Conservation (phyloP, 2,797 vertebrate genomes). For the Platyrinchus mystaceus region DNA sequence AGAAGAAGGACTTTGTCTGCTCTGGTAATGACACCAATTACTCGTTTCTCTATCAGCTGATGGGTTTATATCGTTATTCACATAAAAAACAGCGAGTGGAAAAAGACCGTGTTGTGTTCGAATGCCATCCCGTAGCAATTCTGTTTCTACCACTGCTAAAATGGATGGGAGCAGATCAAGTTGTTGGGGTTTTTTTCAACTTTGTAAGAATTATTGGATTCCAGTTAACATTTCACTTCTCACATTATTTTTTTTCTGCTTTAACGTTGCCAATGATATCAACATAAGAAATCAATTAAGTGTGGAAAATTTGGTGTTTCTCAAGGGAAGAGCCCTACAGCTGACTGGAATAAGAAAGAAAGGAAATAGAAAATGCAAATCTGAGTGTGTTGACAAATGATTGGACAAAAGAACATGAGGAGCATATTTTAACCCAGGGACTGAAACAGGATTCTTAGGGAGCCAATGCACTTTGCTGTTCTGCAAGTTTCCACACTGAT, state of each 20-base stretch:
- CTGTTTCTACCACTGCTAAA: not conserved
- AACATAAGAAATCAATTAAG: constrained; percentile 44
- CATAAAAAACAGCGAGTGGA: not conserved
- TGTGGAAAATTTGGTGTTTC: constrained; percentile 36
- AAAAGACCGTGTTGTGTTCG: not conserved
- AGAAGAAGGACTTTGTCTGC: constrained; percentile 95
- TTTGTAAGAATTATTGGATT: constrained; percentile 26
- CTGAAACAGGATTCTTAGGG: not conserved
- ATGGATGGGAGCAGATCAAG: not conserved
- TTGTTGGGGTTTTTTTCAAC: not conserved
- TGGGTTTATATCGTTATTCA: not conserved
- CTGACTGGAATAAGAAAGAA: constrained; percentile 33
- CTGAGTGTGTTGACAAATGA: not conserved
- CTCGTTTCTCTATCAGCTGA: not conserved
- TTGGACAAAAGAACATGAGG: not conserved
- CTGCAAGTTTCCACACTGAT: not conserved
- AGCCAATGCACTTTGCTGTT: not conserved
- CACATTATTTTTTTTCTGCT: not conserved
- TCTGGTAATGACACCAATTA: constrained; percentile 77
- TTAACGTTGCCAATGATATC: not conserved
- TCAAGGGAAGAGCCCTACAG: constrained; percentile 1
- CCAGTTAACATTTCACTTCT: constrained; percentile 26
- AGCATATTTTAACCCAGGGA: not conserved
- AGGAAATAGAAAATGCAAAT: constrained; percentile 32
- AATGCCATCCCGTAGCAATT: not conserved